Conservation (phyloP, 1,140 invertebrate species). For the Drosophila asahinai region DNA sequence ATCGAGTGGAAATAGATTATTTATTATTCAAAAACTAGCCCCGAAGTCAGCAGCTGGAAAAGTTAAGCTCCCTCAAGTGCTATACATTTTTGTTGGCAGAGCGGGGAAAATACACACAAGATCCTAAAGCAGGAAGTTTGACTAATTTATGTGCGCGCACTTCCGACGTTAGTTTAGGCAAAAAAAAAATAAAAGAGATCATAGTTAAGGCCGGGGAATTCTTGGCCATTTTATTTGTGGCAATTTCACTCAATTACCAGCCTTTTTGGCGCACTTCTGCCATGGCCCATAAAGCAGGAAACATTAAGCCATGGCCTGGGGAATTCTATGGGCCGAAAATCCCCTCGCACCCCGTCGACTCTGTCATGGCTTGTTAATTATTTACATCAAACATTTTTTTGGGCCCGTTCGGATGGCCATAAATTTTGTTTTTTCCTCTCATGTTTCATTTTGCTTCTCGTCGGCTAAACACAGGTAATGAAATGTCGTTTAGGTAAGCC, state of each 20-base stretch:
- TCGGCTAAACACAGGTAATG: conserved; percentile 53
- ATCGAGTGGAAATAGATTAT: conserved; percentile 8
- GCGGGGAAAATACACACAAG: conserved; percentile 1
- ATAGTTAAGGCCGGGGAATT: conserved; percentile 12
- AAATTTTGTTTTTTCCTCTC: conserved; percentile 46
- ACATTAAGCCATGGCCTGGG: conserved; percentile 11
- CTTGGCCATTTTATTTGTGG: conserved; percentile 51
- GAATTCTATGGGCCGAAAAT: conserved; percentile 23
- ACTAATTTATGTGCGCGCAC: conserved; percentile 58
- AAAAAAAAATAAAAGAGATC: conserved; percentile 8
- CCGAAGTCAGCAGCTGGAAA: background rate
- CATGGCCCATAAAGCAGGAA: conserved; percentile 48
- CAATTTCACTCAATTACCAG: conserved; percentile 68
- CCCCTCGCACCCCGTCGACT: conserved; percentile 15
- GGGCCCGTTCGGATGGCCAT: conserved; percentile 10
- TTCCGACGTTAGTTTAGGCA: conserved; percentile 36
- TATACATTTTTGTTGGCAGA: background rate
- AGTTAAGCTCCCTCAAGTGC: background rate
- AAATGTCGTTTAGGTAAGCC: conserved; percentile 61
- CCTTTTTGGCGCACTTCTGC: conserved; percentile 21
- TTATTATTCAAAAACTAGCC: conserved; percentile 30
- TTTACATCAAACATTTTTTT: conserved; percentile 67
- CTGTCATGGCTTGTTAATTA: conserved; percentile 59
- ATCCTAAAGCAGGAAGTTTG: conserved; percentile 4
- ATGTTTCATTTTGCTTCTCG: conserved; percentile 41